phyloP scores from a whole-genome alignment of 2,113 vertebrate species.

The Pachycephala philippinensis region DNA sequence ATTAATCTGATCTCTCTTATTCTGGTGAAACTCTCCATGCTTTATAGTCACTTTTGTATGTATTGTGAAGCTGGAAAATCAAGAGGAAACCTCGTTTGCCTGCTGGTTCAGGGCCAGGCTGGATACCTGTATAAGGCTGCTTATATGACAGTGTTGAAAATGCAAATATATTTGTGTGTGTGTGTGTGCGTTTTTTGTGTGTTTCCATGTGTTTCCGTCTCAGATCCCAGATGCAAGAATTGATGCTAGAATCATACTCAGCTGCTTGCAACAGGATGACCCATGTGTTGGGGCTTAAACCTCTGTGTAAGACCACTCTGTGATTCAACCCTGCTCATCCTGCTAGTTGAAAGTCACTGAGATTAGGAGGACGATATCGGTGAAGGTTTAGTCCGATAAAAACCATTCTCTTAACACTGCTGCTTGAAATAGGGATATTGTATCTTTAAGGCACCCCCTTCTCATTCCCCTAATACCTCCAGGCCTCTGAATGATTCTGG shows the following conservation, averaged over 20 bases:
- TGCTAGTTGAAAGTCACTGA: background rate
- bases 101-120: background rate
- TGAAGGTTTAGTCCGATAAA: background rate
- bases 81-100: background rate
- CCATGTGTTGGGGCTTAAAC: rapidly evolving
- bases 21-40: background rate
- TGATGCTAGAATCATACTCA: background rate
- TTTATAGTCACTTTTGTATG: background rate
- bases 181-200: no score
- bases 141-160: background rate
- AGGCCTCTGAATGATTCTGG: constrained; percentile 58
- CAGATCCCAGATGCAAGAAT: background rate
- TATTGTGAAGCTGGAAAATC: background rate
- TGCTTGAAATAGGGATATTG: background rate
- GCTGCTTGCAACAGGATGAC: background rate
- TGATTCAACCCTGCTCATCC: background rate
- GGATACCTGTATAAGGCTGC: background rate
- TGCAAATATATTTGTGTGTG: background rate
- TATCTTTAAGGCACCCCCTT: constrained; percentile 64
- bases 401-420: background rate
- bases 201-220: background rate
- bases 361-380: background rate
- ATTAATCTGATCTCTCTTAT: background rate
- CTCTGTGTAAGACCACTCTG: background rate
- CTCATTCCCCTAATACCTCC: constrained; percentile 24